Evolutionary conservation across 2,888 invertebrate species (phyloP).

Genomic region (Hydriomena furcata): DNA sequence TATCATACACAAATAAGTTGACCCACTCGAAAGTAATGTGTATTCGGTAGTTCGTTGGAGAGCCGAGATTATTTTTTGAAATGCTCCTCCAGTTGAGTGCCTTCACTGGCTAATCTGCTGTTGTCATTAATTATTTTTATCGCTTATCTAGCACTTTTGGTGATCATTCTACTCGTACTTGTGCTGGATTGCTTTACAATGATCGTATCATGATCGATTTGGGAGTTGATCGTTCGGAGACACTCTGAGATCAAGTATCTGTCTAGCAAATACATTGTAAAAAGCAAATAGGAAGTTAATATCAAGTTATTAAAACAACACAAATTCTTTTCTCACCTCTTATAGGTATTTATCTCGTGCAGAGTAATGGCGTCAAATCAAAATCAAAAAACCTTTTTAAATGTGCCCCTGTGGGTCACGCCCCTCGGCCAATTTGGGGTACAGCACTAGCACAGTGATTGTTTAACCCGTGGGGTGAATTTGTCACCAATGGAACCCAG

Average conservation of each 20-base stretch:
- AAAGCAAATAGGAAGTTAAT: neutral
- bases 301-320: too few relatives aligned
- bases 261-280: too few relatives aligned
- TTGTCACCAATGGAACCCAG: constrained; percentile 65
- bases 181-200: constrained; percentile 62
- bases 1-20: constrained; percentile 70
- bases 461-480: constrained; percentile 60
- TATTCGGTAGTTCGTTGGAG: constrained; percentile 74
- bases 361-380: constrained; percentile 23
- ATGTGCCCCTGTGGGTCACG: constrained; percentile 56
- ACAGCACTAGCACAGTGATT: constrained; percentile 51
- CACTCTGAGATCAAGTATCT: constrained; percentile 9
- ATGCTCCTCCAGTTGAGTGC: constrained; percentile 80
- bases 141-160: constrained; percentile 79
- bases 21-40: constrained; percentile 77
- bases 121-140: constrained; percentile 83
- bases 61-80: constrained; percentile 81
- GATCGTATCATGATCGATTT: constrained; percentile 50
- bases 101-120: constrained; percentile 75
- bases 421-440: constrained; percentile 58
- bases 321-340: neutral
- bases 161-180: constrained; percentile 57
- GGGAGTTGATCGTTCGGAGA: constrained; percentile 24
- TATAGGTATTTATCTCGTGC: neutral
- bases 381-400: constrained; percentile 29